A percentile compares a stretch with the other conserved stretches of the same genome.
Evolutionary conservation across 1,140 invertebrate species (phyloP).

Genomic region (Brachionus rotundiformis): DNA sequence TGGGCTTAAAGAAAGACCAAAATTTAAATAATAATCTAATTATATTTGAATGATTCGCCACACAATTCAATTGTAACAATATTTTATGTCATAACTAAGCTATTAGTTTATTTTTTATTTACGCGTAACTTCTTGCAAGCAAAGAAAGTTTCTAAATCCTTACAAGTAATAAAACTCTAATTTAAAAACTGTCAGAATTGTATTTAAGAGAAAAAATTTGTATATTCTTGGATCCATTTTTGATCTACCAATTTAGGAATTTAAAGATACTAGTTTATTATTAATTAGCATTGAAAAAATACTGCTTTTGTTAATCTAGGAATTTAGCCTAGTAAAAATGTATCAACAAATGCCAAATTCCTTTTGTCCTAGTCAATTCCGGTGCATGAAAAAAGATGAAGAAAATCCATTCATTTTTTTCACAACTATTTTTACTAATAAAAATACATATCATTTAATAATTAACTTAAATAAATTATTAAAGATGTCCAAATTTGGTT

Average conservation of each 20-base stretch:
- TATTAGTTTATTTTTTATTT: slow-evolving; percentile 2
- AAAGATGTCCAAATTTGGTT: not conserved
- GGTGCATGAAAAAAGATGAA: too few species aligned
- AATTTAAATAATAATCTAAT: slow-evolving; percentile 48
- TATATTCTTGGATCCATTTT: not conserved
- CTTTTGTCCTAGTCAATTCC: too few species aligned
- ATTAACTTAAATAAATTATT: not conserved
- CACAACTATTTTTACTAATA: too few species aligned
- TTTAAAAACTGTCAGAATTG: not conserved
- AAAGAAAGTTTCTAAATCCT: not conserved
- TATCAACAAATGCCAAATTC: not conserved
- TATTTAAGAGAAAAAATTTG: not conserved
- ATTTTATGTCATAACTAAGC: not conserved
- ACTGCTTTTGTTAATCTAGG: not conserved
- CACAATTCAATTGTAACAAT: slow-evolving; percentile 5
- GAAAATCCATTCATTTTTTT: too few species aligned
- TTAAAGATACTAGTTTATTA: not conserved
- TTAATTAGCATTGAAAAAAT: not conserved
- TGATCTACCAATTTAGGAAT: not conserved
- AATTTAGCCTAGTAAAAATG: not conserved
- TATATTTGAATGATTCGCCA: not conserved
- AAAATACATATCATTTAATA: too few species aligned
- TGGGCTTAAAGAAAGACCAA: slow-evolving; percentile 8
- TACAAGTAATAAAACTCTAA: not conserved
- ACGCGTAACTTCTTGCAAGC: not conserved